Conservation (phyloP, 2,797 vertebrate species). For the Sebastes minor region DNA sequence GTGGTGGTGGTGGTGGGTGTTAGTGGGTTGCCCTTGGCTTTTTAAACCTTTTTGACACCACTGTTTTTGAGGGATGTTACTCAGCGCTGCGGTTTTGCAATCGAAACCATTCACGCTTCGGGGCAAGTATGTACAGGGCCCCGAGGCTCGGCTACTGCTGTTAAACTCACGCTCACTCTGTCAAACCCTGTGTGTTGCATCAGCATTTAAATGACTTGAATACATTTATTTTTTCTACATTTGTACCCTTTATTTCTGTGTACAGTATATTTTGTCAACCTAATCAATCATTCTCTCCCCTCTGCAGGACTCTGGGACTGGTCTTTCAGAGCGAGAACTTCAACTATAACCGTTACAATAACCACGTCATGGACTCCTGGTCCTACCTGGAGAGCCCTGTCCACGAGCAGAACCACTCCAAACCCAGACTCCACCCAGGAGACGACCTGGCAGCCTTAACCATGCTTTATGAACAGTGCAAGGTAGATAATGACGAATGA, state of each 20-base stretch:
- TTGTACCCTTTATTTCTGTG: neutral
- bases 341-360: conserved; percentile 88
- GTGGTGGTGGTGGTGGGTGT: neutral
- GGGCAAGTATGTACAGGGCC: conserved; percentile 90
- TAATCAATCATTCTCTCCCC: neutral
- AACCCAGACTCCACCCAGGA: conserved; percentile 89
- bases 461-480: conserved; percentile 94
- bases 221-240: neutral
- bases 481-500: conserved; percentile 75
- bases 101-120: conserved; percentile 89
- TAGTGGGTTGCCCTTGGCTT: conserved; percentile 41
- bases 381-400: conserved; percentile 84
- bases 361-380: conserved; percentile 92
- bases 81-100: conserved; percentile 89
- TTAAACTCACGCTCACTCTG: conserved; percentile 57
- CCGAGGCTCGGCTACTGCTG: conserved; percentile 71
- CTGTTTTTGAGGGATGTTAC: conserved; percentile 39
- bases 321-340: conserved; percentile 93
- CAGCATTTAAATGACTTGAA: neutral
- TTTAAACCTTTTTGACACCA: conserved; percentile 30
- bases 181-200: neutral
- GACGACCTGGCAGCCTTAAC: conserved; percentile 89
- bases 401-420: conserved; percentile 84
- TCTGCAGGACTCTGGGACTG: conserved; percentile 88
- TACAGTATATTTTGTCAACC: neutral